These are phyloP conservation scores for Stenodera caucasica DNA, from an alignment of 2,888 invertebrate species.

Conservation along the genomic window DNA sequence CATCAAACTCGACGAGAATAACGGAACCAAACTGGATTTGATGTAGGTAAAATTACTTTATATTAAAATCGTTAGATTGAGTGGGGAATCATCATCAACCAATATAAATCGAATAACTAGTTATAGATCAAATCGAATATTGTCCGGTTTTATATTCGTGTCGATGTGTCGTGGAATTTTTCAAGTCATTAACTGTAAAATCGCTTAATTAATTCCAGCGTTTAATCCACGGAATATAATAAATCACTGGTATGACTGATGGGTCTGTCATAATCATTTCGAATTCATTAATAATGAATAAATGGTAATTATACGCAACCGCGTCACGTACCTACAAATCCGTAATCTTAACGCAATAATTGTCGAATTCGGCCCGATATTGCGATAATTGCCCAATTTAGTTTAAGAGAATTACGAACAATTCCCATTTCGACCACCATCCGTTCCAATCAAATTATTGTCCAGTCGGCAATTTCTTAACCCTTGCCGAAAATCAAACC, in stretches of 20 bases:
- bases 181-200: not conserved
- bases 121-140: too few species aligned
- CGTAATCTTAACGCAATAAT: not conserved
- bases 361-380: not conserved
- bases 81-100: not conserved
- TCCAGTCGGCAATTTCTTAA: slow-evolving; percentile 6
- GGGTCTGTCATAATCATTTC: not conserved
- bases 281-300: not conserved
- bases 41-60: slow-evolving; percentile 7
- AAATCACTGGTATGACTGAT: slow-evolving; percentile 3
- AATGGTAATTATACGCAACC: not conserved
- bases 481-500: slow-evolving; percentile 5
- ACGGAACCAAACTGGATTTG: not conserved
- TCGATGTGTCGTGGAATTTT: not conserved
- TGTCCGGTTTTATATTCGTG: too few species aligned
- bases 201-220: slow-evolving; percentile 4
- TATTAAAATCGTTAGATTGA: not conserved
- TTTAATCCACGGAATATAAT: not conserved
- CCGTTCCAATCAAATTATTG: slow-evolving; percentile 3
- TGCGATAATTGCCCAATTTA: slow-evolving; percentile 6
- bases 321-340: not conserved
- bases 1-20: slow-evolving; percentile 10
- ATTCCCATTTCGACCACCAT: not conserved
- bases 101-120: too few species aligned
- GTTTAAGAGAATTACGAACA: slow-evolving; percentile 4